Evolutionary conservation across 2,888 invertebrate genomes (phyloP), one percentile per base, ranked within the genome.

Genomic region (Eledona agricola): DNA sequence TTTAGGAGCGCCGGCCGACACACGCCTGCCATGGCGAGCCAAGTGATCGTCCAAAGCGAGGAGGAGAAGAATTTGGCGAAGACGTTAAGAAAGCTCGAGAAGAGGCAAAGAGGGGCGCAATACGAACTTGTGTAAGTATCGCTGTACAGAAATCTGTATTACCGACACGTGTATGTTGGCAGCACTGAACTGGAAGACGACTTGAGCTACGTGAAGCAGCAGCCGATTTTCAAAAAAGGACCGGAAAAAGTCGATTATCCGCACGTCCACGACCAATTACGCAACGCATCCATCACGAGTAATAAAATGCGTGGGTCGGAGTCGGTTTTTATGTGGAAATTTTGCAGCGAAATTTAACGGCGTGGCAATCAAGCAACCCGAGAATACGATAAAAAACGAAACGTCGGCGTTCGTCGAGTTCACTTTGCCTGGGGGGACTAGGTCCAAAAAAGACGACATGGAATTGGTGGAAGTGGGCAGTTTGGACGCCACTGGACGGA

Each of bases 361-460:
- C 3, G 57, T 67, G 5, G 62, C 66, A 1, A 60, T 70, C 15
- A 60, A 59, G 20, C 67, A 70, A 43, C 96, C 97, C 0, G 89
- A 89, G 54, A 88, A 87, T 60, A 88, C 92, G 1, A 77, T 82
- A 6, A 83, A 90, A 51, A 85, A 84, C 31, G 87, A 90, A 63
- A 84, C 79, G 16, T 83, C 86, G 53, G 83, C 87, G 55, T 93
- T 86, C 70, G 96, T 96, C 73, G 93, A 96, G 77, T 89, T 98
- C 0, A 82, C 83, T 40, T 89, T 95, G 67, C 93, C 93, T 0
- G 84, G 88, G 25, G 83, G 85, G 38, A 81, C 82, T 32, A 77
- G 83, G 0, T 80, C 83, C 15, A 87, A 68, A 20, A 57, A 64
- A 2, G 86, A 10, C 83, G 85, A 64, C 78, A 83, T 64, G 80